Evolutionary conservation across 2,113 vertebrate genomes (phyloP), one percentile per base, ranked within the genome.

Genomic region (Spheniscus mendiculus): DNA sequence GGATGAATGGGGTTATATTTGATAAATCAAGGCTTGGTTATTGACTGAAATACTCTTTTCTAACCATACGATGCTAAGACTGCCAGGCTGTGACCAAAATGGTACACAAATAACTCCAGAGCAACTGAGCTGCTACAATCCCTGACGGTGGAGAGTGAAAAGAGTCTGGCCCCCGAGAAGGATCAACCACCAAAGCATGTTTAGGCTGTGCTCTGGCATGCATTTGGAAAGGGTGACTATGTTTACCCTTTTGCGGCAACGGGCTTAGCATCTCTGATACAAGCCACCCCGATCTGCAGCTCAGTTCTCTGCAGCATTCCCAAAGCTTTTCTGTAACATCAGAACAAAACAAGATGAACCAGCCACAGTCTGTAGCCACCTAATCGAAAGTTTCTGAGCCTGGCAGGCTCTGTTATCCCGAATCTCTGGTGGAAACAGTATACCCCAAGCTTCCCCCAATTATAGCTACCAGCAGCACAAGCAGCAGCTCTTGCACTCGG

Each of bases 331-430:
- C 87, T 50, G 13, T 10, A 61, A 8, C n/a, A 29, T 30, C 9
- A 65, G 73, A 91, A 87, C 77, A 59, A 96, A 95, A 59, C 47
- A 69, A 62, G 78, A 62, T 0, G 15, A 91, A 79, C 44, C 76
- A 63, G 50, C 53, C 49, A 23, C 87, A 44, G 65, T 32, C 83
- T 77, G 71, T 14, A 78, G 71, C 70, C 83, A 27, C 58, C 67
- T 87, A 90, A 89, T 76, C 95, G 91, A 72, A 93, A 96, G 88
- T 94, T 94, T 81, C 91, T 89, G 74, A 92, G 83, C 27, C 61
- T 91, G 77, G 81, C 78, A 80, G 87, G 79, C 85, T 66, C 59
- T 81, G 67, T 42, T 94, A 50, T 52, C 79, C 74, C 25, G 14
- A 84, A 34, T 89, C 70, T 95, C 93, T 65, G 59, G 94, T 85